These are phyloP conservation scores for Trissolcus basalis DNA, from an alignment of 1,140 invertebrate genomes.

Conservation along the genomic window DNA sequence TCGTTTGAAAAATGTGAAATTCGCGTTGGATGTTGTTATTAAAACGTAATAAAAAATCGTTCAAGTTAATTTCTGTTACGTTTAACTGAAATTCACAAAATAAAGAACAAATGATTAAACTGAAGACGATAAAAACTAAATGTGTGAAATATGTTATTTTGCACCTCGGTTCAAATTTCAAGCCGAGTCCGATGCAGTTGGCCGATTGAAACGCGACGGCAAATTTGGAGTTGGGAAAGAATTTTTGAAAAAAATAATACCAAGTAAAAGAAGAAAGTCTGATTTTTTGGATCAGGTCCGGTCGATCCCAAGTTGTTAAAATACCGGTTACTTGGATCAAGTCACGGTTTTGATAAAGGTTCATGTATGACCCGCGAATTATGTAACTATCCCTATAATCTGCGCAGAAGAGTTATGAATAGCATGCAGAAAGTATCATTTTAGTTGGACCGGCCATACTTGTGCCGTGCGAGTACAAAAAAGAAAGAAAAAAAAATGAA, in stretches of 20 bases:
- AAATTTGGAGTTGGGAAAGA: neutral
- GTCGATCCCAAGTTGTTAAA: constrained; percentile 17
- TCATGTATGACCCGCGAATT: constrained; percentile 28
- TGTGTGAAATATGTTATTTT: no score
- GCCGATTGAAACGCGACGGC: no score
- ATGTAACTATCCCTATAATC: constrained; percentile 39
- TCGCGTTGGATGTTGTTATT: no score
- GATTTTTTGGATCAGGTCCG: constrained; percentile 2
- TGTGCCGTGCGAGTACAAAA: constrained; percentile 12
- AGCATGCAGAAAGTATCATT: constrained; percentile 41
- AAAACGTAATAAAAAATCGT: no score
- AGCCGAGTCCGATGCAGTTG: no score
- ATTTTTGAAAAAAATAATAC: neutral
- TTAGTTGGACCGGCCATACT: constrained; percentile 22
- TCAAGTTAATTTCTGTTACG: no score
- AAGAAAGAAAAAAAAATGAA: neutral
- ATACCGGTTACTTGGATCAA: constrained; percentile 32
- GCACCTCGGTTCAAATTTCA: no score
- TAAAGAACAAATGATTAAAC: no score
- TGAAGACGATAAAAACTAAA: no score
- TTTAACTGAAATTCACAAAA: no score
- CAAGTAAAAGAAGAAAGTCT: no score
- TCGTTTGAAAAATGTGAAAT: no score
- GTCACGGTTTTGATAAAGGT: constrained; percentile 33
- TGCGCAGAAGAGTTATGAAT: constrained; percentile 36